These are phyloP conservation scores for Tryphoninae sp. DNA, from an alignment of 2,888 invertebrate species.

Conservation along the genomic window DNA sequence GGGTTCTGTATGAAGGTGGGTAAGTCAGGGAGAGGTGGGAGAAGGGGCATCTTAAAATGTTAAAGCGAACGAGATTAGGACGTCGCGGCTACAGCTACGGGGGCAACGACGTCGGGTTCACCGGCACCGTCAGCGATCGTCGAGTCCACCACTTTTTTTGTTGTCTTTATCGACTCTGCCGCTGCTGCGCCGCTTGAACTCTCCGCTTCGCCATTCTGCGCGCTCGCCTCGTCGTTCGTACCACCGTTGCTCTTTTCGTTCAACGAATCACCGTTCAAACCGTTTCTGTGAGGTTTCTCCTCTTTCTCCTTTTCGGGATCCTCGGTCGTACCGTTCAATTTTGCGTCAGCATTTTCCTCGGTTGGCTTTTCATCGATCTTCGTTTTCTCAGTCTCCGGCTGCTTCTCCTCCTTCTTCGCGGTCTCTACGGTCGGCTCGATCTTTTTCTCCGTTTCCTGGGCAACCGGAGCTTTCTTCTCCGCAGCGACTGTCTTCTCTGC, in stretches of 20 bases:
- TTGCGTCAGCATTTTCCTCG: slow-evolving; percentile 62
- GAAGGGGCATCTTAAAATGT: slow-evolving; percentile 67
- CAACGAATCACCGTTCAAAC: slow-evolving; percentile 73
- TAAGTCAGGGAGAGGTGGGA: slow-evolving; percentile 2
- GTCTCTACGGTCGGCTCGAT: slow-evolving; percentile 64
- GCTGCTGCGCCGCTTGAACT: slow-evolving; percentile 68
- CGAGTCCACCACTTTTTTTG: slow-evolving; percentile 78
- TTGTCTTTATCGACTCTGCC: slow-evolving; percentile 76
- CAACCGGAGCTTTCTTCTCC: slow-evolving; percentile 42
- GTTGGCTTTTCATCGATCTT: slow-evolving; percentile 40
- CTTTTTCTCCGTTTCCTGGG: slow-evolving; percentile 58
- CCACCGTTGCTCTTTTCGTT: slow-evolving; percentile 67
- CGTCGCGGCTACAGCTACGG: slow-evolving; percentile 79
- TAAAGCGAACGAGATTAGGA: slow-evolving; percentile 77
- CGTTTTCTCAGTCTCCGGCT: slow-evolving; percentile 49
- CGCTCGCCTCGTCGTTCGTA: slow-evolving; percentile 65
- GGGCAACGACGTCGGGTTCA: slow-evolving; percentile 78
- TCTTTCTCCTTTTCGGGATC: slow-evolving; percentile 62
- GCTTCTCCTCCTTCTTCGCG: slow-evolving; percentile 60
- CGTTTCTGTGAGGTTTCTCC: slow-evolving; percentile 77
- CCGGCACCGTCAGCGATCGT: slow-evolving; percentile 77
- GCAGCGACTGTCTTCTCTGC: slow-evolving; percentile 8
- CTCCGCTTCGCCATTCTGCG: slow-evolving; percentile 74
- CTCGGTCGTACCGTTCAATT: slow-evolving; percentile 55
- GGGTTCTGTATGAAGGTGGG: slow-evolving; percentile 74